A percentile compares a stretch with the other conserved stretches of the same genome.
phyloP scores from a whole-genome alignment of 2,797 vertebrate species.

The Danio kyathit region DNA sequence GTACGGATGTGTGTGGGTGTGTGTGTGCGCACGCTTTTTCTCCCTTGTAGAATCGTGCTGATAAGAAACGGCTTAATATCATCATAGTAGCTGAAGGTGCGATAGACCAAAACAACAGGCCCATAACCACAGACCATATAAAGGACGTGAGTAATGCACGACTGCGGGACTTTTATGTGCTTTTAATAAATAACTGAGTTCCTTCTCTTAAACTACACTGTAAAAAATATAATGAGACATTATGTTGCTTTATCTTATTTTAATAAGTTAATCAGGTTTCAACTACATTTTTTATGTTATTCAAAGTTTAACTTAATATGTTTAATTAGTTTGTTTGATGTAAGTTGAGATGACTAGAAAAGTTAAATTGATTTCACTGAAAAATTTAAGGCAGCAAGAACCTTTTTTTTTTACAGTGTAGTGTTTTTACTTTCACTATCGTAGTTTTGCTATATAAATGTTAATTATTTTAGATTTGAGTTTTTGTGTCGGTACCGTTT shows the following conservation, averaged over 20 bases:
- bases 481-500: not conserved
- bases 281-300: too few relatives aligned
- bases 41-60: slow-evolving; percentile 81
- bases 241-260: too few relatives aligned
- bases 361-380: too few relatives aligned
- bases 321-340: too few relatives aligned
- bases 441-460: not conserved
- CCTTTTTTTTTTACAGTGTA: too few relatives aligned
- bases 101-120: slow-evolving; percentile 81
- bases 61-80: slow-evolving; percentile 87
- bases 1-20: slow-evolving; percentile 5
- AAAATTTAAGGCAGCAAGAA: too few relatives aligned
- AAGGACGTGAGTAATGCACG: slow-evolving; percentile 79
- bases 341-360: too few relatives aligned
- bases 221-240: too few relatives aligned
- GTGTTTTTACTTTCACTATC: not conserved
- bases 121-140: slow-evolving; percentile 83
- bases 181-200: not conserved
- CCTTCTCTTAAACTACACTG: not conserved
- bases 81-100: slow-evolving; percentile 89
- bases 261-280: too few relatives aligned
- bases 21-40: slow-evolving; percentile 50
- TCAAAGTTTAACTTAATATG: too few relatives aligned
- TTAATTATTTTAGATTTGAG: not conserved
- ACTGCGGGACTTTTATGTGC: not conserved